Evolutionary conservation across 2,888 invertebrate genomes (phyloP), one percentile per base, ranked within the genome.

Genomic region (Metopia argyrocephala): DNA sequence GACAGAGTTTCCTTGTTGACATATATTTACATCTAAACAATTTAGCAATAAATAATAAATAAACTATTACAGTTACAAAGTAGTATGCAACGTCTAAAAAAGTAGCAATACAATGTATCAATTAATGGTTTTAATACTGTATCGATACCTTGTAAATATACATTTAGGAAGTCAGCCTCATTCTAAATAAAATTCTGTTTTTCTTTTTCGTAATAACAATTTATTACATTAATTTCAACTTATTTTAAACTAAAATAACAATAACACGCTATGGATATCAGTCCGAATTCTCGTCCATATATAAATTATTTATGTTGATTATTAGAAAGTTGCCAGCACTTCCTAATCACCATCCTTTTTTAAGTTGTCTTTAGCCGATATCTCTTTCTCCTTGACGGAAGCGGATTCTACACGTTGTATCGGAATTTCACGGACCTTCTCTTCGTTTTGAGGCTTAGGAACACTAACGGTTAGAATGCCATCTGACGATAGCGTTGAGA

Each of bases 401-500:
- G 86, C 83, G 3, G 86, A 85, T 20, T 87, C 89, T 61, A 87
- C 84, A 59, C 86, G 88, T 54, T 88, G 88, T 7, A 88, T 89
- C n/a, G 87, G 85, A 65, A 88, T 86, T 9, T 87, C 68, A 5
- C 88, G 87, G 12, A 61, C 52, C 7, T 83, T 78, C 2, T 75
- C 76, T 45, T 84, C 84, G 7, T 81, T 84, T 27, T 75, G 78
- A 31, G 88, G 84, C 15, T 92, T 91, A 0, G 95, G 95, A 0
- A 94, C 94, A 1, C 93, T 93, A 62, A 96, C 93, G 0, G 94
- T 95, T 48, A 96, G 91, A 25, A 96, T 93, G 0, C 96, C 96
- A 87, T 96, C 96, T 0, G 95, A 94, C 0, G 96, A 95, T 31
- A 97, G 90, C 1, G 93, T 93, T 57, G 96, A 96, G 54, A 93